A percentile compares a stretch with the other conserved stretches of the same genome.
These are phyloP conservation scores for Neopelma chrysocephalum DNA, from an alignment of 2,797 vertebrate genomes.

Conservation along the genomic window DNA sequence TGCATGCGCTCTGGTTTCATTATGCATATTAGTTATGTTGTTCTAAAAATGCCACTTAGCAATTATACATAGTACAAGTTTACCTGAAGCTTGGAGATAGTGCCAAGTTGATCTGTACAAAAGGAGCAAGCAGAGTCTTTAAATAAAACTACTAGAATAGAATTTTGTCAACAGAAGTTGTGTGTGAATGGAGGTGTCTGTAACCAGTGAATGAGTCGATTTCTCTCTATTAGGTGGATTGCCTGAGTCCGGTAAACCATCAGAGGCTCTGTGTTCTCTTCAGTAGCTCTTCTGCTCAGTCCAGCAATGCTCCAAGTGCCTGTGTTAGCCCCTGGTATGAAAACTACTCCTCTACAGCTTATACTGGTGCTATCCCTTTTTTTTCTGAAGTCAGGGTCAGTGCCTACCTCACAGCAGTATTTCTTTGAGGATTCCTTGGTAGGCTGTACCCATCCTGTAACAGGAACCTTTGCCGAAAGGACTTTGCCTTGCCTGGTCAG, in stretches of 20 bases:
- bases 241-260: conserved; percentile 91
- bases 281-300: conserved; percentile 94
- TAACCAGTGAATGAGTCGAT: not conserved
- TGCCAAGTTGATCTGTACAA: not conserved
- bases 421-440: not conserved
- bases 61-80: not conserved
- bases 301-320: conserved; percentile 94
- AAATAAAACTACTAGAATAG: not conserved
- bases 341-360: not conserved
- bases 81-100: not conserved
- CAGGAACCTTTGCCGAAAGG: not conserved
- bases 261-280: conserved; percentile 97
- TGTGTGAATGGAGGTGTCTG: not conserved
- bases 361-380: not conserved
- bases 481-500: not conserved
- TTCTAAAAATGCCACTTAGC: not conserved
- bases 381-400: not conserved
- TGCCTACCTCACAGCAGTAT: not conserved
- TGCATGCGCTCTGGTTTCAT: rapidly evolving
- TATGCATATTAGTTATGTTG: not conserved
- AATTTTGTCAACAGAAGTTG: not conserved
- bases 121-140: not conserved
- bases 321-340: conserved; percentile 97
- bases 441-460: not conserved
- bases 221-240: conserved; percentile 86